Base-by-base conservation (phyloP, 2,888 invertebrate species). In the Ophioninae sp. region DNA sequence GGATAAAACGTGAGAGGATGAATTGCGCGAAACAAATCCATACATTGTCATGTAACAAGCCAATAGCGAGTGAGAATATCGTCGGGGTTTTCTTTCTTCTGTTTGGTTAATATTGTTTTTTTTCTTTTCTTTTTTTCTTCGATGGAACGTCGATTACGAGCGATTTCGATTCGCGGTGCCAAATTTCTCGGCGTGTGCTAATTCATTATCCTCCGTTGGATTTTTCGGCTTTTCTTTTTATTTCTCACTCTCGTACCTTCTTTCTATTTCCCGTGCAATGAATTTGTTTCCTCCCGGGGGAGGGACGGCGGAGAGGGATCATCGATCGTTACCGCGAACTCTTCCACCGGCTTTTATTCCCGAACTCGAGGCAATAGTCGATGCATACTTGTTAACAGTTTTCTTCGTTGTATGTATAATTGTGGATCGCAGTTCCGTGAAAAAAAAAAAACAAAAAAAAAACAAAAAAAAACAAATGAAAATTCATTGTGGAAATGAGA, bases 151-250 rank as follows among this genome's bases (percentile, higher is more conserved):
- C 59, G 73, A 72, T 61, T 67, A 50, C 76, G 80, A 83, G 61
- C 79, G 83, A 84, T 79, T 65, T 81, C 82, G 83, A 85, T 84
- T 81, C 82, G 84, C 78, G 70, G 83, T 81, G 88, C 85, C 83
- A 86, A 88, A 86, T 84, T 85, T 74, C 68, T 57, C 77, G 75
- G 72, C 50, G 69, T 86, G 84, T 84, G 61, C 7, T 64, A 10
- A 74, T 10, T 74, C 17, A 74, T 57, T 79, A 72, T 77, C 81
- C 77, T 50, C 67, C 73, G 65, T 41, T 76, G 69, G 30, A 3
- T 75, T 21, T 70, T 85, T 85, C 85, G 50, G 64, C 70, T 81
- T 88, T 83, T 59, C 78, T 39, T 65, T 79, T 83, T n/a, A n/a
- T 30, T 30, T 30, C 62, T 79, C 72, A 81, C 77, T 68, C 62